Evolutionary conservation across 2,888 invertebrate genomes (phyloP).

Genomic region (Lathronympha strigana): DNA sequence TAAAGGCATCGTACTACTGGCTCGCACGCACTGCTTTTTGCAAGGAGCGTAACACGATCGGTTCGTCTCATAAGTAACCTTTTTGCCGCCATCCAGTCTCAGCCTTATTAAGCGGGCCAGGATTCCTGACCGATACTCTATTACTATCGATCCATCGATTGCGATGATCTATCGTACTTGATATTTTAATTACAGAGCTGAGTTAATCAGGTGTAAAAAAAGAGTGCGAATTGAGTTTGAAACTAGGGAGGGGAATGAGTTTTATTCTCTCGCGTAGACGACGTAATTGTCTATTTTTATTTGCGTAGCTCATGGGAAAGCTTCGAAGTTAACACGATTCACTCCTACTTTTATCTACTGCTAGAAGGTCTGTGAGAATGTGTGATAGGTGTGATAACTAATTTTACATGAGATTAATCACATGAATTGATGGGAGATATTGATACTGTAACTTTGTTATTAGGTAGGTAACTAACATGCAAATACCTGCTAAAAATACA

Average conservation of each 20-base stretch:
- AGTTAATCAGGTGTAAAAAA: conserved; percentile 15
- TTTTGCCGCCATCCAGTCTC: conserved; percentile 62
- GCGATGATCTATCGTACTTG: conserved; percentile 24
- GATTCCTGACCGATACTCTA: conserved; percentile 63
- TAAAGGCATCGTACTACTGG: conserved; percentile 54
- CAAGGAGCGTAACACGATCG: conserved; percentile 73
- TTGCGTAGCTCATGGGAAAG: not conserved
- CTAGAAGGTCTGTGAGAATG: too few species aligned
- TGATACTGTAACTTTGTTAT: too few species aligned
- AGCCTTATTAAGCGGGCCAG: conserved; percentile 67
- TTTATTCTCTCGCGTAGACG: conserved; percentile 4
- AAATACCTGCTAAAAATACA: too few species aligned
- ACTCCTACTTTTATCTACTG: not conserved
- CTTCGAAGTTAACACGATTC: not conserved
- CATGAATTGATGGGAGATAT: too few species aligned
- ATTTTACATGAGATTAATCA: too few species aligned
- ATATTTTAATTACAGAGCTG: conserved; percentile 32
- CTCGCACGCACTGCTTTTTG: conserved; percentile 70
- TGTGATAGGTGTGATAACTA: too few species aligned
- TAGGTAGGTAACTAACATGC: too few species aligned
- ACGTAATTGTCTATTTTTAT: conserved; percentile 8
- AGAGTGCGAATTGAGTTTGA: not conserved
- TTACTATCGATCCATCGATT: conserved; percentile 49
- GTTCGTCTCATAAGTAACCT: conserved; percentile 76
- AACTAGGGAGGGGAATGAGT: not conserved